phyloP scores from a whole-genome alignment of 2,888 invertebrate genomes.

The Operophtera brumata region DNA sequence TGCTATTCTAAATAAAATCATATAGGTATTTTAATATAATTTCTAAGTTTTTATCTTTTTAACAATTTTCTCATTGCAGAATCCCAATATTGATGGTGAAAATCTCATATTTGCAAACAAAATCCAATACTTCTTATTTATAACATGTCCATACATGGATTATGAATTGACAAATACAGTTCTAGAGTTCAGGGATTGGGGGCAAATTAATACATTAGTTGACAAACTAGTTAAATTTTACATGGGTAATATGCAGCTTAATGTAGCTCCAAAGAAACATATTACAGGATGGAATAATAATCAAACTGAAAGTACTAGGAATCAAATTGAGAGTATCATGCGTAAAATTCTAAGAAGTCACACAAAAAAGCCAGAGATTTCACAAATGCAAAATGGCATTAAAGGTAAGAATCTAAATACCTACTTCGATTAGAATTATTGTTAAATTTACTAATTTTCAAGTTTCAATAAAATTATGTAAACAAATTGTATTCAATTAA shows the following conservation, averaged over 20 bases:
- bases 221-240: constrained; percentile 61
- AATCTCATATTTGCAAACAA: constrained; percentile 34
- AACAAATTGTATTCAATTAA: background rate
- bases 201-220: constrained; percentile 52
- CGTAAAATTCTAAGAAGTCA: constrained; percentile 63
- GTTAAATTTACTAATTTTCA: too few species aligned
- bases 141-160: constrained; percentile 76
- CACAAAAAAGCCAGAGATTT: constrained; percentile 47
- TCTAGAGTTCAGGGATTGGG: constrained; percentile 81
- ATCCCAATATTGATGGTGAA: constrained; percentile 34
- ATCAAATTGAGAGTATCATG: constrained; percentile 67
- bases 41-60: background rate
- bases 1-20: constrained; percentile 39
- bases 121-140: constrained; percentile 75
- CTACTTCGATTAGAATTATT: too few species aligned
- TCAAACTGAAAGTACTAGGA: constrained; percentile 38
- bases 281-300: constrained; percentile 23
- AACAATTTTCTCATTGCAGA: constrained; percentile 35
- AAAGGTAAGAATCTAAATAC: constrained; percentile 52
- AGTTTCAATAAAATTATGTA: too few species aligned
- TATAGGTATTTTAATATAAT: constrained; percentile 35
- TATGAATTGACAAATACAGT: constrained; percentile 75
- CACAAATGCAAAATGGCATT: constrained; percentile 63
- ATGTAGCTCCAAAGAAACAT: constrained; percentile 36
- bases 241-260: constrained; percentile 46